A percentile compares a stretch with the other conserved stretches of the same genome.
These are phyloP conservation scores for Epinephelus coioides DNA, from an alignment of 2,797 vertebrate species.

Conservation along the genomic window DNA sequence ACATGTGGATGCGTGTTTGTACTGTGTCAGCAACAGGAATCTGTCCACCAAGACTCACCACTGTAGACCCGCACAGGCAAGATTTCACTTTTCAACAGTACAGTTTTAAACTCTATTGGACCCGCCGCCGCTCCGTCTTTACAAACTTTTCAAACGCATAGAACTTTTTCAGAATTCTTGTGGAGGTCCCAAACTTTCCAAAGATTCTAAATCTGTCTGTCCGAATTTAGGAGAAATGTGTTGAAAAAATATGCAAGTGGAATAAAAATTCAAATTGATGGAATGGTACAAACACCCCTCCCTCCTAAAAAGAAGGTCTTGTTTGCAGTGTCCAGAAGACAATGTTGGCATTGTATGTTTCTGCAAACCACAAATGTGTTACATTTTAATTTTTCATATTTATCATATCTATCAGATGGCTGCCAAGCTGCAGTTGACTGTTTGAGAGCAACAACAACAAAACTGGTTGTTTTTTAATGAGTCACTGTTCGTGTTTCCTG, in stretches of 20 bases:
- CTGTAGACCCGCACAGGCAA: not conserved
- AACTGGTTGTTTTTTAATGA: too few species aligned
- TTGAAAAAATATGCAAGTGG: not conserved
- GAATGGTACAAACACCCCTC: not conserved
- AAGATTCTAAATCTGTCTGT: not conserved
- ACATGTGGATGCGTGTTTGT: not conserved
- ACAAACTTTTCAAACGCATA: not conserved
- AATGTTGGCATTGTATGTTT: too few species aligned
- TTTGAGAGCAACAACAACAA: too few species aligned
- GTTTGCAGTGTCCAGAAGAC: too few species aligned
- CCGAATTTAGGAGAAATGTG: not conserved
- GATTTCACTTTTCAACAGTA: not conserved
- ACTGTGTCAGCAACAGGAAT: conserved; percentile 14
- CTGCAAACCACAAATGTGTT: too few species aligned
- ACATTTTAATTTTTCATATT: too few species aligned
- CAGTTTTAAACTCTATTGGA: conserved; percentile 1
- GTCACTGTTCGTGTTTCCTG: too few species aligned
- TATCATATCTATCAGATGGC: too few species aligned
- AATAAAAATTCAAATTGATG: not conserved
- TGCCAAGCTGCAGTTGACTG: too few species aligned
- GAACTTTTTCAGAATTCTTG: not conserved
- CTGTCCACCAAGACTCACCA: not conserved
- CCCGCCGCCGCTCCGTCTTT: not conserved
- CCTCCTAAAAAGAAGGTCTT: not conserved
- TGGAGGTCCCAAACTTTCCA: not conserved